phyloP scores from a whole-genome alignment of 2,888 invertebrate genomes.

The Prosopocoilus inquinatus region DNA sequence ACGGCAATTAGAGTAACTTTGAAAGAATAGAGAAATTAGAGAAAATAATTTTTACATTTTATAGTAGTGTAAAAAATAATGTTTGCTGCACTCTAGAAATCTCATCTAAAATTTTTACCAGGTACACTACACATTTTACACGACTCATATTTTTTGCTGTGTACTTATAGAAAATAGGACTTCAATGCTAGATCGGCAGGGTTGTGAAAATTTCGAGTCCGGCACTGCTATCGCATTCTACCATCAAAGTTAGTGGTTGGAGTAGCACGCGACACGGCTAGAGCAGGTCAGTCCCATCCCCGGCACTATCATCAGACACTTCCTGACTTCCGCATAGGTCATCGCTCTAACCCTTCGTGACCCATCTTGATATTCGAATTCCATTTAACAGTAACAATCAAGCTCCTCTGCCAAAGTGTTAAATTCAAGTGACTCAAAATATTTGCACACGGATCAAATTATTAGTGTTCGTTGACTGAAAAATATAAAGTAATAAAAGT shows the following conservation, averaged over 20 bases:
- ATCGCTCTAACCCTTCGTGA: conserved; percentile 34
- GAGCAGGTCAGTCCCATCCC: conserved; percentile 47
- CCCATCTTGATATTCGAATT: background rate
- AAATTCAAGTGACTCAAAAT: background rate
- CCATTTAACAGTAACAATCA: background rate
- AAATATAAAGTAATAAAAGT: conserved; percentile 1
- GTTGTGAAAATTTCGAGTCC: conserved; percentile 12
- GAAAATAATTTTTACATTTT: no score
- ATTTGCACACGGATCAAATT: conserved; percentile 3
- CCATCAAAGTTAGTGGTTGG: conserved; percentile 36
- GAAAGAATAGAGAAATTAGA: no score
- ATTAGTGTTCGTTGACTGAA: background rate
- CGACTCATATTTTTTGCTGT: no score
- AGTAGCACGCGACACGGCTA: conserved; percentile 41
- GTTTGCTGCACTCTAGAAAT: no score
- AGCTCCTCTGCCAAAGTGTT: background rate
- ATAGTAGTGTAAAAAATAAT: no score
- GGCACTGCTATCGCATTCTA: conserved; percentile 31
- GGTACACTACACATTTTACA: no score
- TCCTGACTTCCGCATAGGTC: conserved; percentile 46
- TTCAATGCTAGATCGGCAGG: no score
- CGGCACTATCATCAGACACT: conserved; percentile 32
- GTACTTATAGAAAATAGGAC: no score
- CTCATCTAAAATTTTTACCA: no score
- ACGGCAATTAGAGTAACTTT: no score